Percentiles rank a stretch among this genome's conserved stretches.
These are phyloP conservation scores for Pharmacophagus antenor DNA, from an alignment of 2,888 invertebrate species.

Conservation along the genomic window DNA sequence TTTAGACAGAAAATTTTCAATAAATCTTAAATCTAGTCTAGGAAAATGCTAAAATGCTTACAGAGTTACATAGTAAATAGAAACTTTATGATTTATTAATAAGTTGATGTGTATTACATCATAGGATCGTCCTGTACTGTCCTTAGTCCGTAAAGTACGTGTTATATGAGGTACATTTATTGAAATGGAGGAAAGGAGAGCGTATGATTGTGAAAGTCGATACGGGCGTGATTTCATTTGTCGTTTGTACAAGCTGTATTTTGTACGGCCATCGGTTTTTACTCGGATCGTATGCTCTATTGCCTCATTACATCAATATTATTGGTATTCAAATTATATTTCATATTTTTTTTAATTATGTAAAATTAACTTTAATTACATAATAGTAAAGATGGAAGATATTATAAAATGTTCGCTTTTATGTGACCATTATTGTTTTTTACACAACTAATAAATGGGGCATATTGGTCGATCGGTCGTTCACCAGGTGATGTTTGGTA, in stretches of 20 bases:
- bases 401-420: no score
- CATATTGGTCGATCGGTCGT: no score
- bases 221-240: slow-evolving; percentile 23
- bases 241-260: slow-evolving; percentile 11
- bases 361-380: not conserved
- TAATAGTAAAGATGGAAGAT: no score
- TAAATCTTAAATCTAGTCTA: no score
- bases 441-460: no score
- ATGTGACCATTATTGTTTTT: no score
- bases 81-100: no score
- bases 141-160: slow-evolving; percentile 4
- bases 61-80: no score
- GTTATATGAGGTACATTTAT: slow-evolving; percentile 7
- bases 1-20: no score
- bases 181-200: slow-evolving; percentile 4
- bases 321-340: not conserved
- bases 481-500: no score
- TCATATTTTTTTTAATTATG: not conserved
- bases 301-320: not conserved
- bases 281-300: not conserved
- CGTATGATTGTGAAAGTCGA: slow-evolving; percentile 16
- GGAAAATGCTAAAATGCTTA: no score
- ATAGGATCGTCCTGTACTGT: not conserved
- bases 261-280: slow-evolving; percentile 11
- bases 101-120: not conserved